phyloP scores from a whole-genome alignment of 1,140 invertebrate species.

The Bombus confusus region DNA sequence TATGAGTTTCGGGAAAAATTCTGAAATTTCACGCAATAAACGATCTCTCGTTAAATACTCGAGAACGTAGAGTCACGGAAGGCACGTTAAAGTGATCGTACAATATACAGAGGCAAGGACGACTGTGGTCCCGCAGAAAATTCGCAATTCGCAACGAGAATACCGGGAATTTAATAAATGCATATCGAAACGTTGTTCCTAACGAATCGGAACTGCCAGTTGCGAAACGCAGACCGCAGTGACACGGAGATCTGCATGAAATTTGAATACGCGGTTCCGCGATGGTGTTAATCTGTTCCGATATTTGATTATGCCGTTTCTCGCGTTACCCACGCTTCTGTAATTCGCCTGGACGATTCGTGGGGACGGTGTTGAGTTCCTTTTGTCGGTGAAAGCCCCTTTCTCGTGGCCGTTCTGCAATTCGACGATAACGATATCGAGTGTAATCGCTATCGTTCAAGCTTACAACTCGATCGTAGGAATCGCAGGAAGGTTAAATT shows the following conservation, averaged over 20 bases:
- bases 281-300: conserved; percentile 49
- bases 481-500: neutral
- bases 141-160: conserved; percentile 18
- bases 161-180: conserved; percentile 40
- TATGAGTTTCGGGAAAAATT: too few species aligned
- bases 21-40: too few species aligned
- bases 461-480: neutral
- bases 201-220: conserved; percentile 33
- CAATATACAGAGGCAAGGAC: neutral
- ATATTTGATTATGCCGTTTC: conserved; percentile 49
- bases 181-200: conserved; percentile 34
- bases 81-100: neutral
- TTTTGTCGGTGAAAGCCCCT: neutral
- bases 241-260: conserved; percentile 30
- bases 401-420: neutral
- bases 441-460: neutral
- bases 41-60: too few species aligned
- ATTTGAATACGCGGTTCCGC: conserved; percentile 28
- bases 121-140: neutral
- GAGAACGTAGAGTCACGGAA: neutral
- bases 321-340: conserved; percentile 8
- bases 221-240: neutral
- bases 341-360: conserved; percentile 13
- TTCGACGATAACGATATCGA: neutral
- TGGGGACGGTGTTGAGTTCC: conserved; percentile 3